These are phyloP conservation scores for Aproaerema taeniolella DNA, from an alignment of 2,888 invertebrate genomes.

Conservation along the genomic window DNA sequence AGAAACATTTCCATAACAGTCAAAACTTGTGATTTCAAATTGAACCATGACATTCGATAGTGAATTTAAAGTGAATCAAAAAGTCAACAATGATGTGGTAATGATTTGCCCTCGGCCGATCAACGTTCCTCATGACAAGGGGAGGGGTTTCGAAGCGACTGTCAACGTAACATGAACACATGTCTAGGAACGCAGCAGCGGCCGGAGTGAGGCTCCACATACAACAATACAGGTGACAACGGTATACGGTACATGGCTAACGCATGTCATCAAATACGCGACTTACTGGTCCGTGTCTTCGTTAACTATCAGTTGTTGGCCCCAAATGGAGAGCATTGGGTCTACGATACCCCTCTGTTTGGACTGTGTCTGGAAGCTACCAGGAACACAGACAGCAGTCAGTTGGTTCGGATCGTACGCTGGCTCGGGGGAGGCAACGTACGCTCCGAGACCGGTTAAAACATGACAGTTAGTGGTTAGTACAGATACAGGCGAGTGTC, in stretches of 20 bases:
- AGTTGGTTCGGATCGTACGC: conserved; percentile 30
- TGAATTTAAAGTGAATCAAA: too few relatives aligned
- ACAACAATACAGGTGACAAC: conserved; percentile 24
- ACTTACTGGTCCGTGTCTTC: conserved; percentile 98
- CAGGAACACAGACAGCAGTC: conserved; percentile 67
- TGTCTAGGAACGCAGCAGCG: conserved; percentile 54
- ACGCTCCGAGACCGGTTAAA: conserved; percentile 10
- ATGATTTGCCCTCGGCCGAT: conserved; percentile 45
- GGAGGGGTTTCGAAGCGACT: conserved; percentile 42
- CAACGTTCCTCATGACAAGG: conserved; percentile 35
- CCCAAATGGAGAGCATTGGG: conserved; percentile 99
- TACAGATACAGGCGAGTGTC: conserved; percentile 3
- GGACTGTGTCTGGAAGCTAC: conserved; percentile 90
- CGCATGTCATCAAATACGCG: conserved; percentile 49
- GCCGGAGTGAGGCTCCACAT: conserved; percentile 55
- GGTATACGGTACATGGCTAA: conserved; percentile 45
- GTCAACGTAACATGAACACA: conserved; percentile 51
- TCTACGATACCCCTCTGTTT: conserved; percentile 98
- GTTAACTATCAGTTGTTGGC: conserved; percentile 98
- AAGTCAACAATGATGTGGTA: too few relatives aligned
- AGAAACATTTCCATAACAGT: too few relatives aligned
- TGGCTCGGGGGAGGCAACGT: conserved; percentile 15
- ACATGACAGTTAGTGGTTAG: not conserved
- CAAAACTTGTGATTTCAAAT: too few relatives aligned
- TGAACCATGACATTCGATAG: too few relatives aligned